phyloP scores from a whole-genome alignment of 2,797 vertebrate species.

The Aselliscus stoliczkanus region DNA sequence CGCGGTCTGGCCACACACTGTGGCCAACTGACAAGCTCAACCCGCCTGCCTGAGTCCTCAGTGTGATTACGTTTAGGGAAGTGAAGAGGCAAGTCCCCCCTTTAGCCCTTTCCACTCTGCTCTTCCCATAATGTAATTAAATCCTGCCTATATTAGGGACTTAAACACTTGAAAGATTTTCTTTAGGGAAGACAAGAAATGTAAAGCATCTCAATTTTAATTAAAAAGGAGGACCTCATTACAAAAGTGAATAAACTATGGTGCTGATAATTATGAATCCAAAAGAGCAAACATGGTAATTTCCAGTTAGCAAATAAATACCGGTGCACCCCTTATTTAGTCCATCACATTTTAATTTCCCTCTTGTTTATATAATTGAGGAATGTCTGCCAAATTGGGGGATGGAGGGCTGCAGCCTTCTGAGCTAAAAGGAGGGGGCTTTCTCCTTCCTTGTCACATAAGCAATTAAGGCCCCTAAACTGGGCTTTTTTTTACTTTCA shows the following conservation, averaged over 20 bases:
- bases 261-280: not conserved
- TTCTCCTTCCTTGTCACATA: not conserved
- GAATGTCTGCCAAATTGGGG: not conserved
- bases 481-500: not conserved
- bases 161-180: conserved; percentile 39
- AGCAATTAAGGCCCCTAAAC: not conserved
- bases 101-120: not conserved
- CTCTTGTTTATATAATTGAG: conserved; percentile 57
- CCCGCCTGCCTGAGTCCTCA: not conserved
- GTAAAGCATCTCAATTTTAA: conserved; percentile 57
- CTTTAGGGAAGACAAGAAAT: conserved; percentile 49
- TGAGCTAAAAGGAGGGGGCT: not conserved
- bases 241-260: not conserved
- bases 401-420: not conserved
- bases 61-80: not conserved
- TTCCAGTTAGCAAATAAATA: conserved; percentile 13
- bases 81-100: not conserved
- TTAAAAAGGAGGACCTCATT: conserved; percentile 50
- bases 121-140: not conserved
- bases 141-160: not conserved
- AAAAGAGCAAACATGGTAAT: not conserved
- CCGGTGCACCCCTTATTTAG: no score
- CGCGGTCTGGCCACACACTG: not conserved
- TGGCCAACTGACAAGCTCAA: not conserved
- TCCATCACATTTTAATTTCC: no score